phyloP scores from a whole-genome alignment of 35 echinoderm and acorn worm species.

The Hemicentrotus pulcherrimus region DNA sequence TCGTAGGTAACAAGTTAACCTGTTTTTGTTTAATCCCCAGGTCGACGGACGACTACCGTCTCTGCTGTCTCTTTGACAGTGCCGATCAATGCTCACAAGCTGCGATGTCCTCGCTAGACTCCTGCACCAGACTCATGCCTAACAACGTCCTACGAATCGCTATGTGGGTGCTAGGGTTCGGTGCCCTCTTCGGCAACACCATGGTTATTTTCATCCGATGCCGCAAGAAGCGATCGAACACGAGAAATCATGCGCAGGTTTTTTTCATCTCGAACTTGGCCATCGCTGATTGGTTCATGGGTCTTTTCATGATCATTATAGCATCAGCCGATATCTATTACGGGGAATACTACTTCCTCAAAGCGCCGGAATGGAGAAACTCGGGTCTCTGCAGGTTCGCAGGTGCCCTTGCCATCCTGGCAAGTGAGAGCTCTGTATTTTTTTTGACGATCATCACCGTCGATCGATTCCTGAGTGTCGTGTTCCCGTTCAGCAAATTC shows the following conservation, averaged over 20 bases:
- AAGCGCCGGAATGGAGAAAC: conserved; percentile 36
- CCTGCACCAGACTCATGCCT: conserved; percentile 29
- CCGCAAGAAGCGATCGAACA: background rate
- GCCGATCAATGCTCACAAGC: background rate
- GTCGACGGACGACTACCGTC: conserved; percentile 30
- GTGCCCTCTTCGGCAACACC: conserved; percentile 56
- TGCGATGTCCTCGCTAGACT: background rate
- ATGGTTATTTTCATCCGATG: conserved; percentile 42
- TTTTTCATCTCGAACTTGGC: conserved; percentile 63
- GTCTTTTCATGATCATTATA: conserved; percentile 65
- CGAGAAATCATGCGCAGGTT: background rate
- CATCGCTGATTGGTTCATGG: conserved; percentile 58
- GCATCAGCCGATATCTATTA: conserved; percentile 59
- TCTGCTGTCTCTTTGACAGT: conserved; percentile 25
- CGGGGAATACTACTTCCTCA: conserved; percentile 21
- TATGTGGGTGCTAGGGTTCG: conserved; percentile 58
- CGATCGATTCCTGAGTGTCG: conserved; percentile 59
- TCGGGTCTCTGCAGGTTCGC: conserved; percentile 46
- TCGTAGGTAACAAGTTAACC: background rate
- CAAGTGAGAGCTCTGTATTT: conserved; percentile 67
- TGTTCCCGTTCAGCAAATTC: conserved; percentile 43
- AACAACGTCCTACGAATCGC: conserved; percentile 42
- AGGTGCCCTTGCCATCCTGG: conserved; percentile 47
- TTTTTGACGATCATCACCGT: conserved; percentile 54
- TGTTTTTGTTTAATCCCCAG: background rate